These are phyloP conservation scores for Arothron firmamentum DNA, from an alignment of 2,113 vertebrate species.

Conservation along the genomic window DNA sequence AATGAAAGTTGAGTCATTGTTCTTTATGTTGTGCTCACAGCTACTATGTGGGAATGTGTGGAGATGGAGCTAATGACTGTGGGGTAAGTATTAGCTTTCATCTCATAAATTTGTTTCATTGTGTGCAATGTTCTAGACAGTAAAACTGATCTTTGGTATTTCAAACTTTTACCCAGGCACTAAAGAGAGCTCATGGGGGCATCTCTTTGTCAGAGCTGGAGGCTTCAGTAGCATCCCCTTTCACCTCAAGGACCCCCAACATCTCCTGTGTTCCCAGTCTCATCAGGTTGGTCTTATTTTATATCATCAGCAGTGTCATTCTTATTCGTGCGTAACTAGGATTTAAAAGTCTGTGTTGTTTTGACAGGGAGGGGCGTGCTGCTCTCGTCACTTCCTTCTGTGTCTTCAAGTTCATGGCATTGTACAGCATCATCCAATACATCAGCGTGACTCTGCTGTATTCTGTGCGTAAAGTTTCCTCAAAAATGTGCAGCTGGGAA, in stretches of 20 bases:
- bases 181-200: slow-evolving; percentile 93
- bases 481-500: not conserved
- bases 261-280: slow-evolving; percentile 97
- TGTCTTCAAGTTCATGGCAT: slow-evolving; percentile 98
- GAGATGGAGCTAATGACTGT: slow-evolving; percentile 97
- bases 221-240: slow-evolving; percentile 95
- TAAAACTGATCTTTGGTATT: no score
- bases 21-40: slow-evolving; percentile 68
- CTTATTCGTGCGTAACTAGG: not conserved
- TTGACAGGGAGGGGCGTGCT: slow-evolving; percentile 92
- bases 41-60: slow-evolving; percentile 98
- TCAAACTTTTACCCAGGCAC: slow-evolving; percentile 72
- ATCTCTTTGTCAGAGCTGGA: slow-evolving; percentile 97
- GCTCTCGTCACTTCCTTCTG: slow-evolving; percentile 98
- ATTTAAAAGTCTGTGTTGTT: slow-evolving; percentile 7
- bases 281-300: slow-evolving; percentile 79
- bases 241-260: slow-evolving; percentile 93
- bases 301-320: not conserved
- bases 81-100: slow-evolving; percentile 80
- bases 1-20: not conserved
- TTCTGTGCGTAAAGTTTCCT: slow-evolving; percentile 79
- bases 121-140: not conserved
- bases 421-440: slow-evolving; percentile 99
- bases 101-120: not conserved
- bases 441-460: slow-evolving; percentile 94